A percentile compares a stretch with the other conserved stretches of the same genome.
Evolutionary conservation across 2,797 vertebrate species (phyloP).

Genomic region (Caiman crocodilus): DNA sequence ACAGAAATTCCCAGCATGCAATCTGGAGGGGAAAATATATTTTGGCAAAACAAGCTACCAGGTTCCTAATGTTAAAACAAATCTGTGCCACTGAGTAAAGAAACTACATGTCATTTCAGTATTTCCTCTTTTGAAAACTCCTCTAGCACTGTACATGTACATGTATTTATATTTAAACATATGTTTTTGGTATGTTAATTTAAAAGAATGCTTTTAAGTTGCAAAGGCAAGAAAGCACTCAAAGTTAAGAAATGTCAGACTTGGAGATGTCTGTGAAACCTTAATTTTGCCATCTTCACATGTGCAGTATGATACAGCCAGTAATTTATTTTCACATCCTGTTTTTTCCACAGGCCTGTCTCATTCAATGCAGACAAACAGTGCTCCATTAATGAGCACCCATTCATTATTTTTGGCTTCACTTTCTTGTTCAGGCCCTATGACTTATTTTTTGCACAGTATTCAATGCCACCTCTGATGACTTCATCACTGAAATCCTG

Average conservation of each 20-base stretch:
- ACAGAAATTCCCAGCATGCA: too few species aligned
- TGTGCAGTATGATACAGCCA: neutral
- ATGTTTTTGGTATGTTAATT: neutral
- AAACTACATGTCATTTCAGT: neutral
- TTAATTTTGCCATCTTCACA: neutral
- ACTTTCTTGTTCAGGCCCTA: neutral
- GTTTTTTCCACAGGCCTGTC: neutral
- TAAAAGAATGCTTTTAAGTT: neutral
- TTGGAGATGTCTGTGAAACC: neutral
- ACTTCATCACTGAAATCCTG: neutral
- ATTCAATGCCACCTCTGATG: neutral
- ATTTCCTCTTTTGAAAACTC: neutral
- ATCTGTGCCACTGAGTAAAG: neutral
- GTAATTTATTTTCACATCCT: neutral
- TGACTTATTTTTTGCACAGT: neutral
- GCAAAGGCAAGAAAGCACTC: neutral
- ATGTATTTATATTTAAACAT: too few species aligned
- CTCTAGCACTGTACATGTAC: neutral
- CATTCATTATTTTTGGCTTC: neutral
- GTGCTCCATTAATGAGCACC: neutral
- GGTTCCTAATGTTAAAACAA: neutral
- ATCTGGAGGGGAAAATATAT: too few species aligned
- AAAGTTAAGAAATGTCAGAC: conserved; percentile 13
- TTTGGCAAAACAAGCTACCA: neutral
- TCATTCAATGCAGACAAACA: neutral